Base-by-base conservation (phyloP, 2,888 invertebrate genomes). In the Allolobophora icterica region DNA sequence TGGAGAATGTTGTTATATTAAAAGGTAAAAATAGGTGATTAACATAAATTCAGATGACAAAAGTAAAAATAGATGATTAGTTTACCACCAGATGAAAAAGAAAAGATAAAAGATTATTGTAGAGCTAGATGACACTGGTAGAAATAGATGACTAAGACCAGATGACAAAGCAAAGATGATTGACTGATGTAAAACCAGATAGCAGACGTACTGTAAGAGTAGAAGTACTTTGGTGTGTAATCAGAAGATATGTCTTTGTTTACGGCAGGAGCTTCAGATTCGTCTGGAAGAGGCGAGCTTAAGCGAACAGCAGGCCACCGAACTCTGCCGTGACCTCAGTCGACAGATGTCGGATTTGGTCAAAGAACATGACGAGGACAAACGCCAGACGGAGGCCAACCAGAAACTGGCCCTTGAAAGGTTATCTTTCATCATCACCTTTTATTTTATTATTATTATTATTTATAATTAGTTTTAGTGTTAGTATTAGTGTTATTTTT, bases 331-430 rank as follows among this genome's bases (percentile, higher is more conserved):
- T 30, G 94, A 95, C 91, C 93, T 95, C n/a, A 94, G 93, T 90
- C 92, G 93, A 35, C 94, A 94, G 92, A 94, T 95, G 58, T 92
- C 94, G 17, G 93, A 94, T 90, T 94, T 95, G 94, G 94, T 94
- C 13, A 92, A 93, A n/a, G 94, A 95, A 58, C 94, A 93, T 92
- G 94, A 94, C 90, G 92, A 93, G 45, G 95, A 95, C 91, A 95
- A 94, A 92, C 91, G 93, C 30, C 92, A 93, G 34, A 21, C 24
- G 17, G 87, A 87, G 21, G 38, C 34, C 87, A 38, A 87, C 87
- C 87, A 87, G 21, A 87, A 87, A 38, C 34, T 38, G 19, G 94
- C 95, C 8, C 90, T 95, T 4, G 94, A 94, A 34, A 93, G 94
- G 94, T 91, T 91, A 92, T 91, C 30, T 34, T 13, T 34, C 6